Conservation (phyloP, 2,113 vertebrate genomes). For the Eupsittula cactorum region DNA sequence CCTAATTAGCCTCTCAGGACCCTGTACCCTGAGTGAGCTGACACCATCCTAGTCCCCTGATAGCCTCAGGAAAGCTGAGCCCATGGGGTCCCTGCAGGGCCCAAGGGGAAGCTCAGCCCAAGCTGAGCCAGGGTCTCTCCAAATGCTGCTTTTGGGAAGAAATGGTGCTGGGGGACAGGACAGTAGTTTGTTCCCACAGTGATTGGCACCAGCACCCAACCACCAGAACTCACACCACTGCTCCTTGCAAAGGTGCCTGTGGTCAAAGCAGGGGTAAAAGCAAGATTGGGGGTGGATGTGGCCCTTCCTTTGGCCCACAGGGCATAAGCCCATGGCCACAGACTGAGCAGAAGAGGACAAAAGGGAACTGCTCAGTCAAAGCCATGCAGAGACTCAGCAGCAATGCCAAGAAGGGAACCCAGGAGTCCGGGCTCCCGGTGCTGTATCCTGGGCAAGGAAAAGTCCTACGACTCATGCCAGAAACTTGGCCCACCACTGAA, state of each 20-base stretch:
- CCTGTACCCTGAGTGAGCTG: not conserved
- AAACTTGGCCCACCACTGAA: not conserved
- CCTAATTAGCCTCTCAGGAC: not conserved
- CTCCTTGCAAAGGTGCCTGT: not conserved
- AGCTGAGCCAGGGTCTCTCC: too few species aligned
- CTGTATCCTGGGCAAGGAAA: not conserved
- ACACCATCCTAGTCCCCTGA: not conserved
- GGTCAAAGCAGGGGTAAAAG: not conserved
- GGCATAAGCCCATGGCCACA: not conserved
- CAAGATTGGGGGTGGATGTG: not conserved
- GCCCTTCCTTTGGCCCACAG: not conserved
- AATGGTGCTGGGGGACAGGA: not conserved
- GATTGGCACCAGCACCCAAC: not conserved
- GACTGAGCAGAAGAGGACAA: not conserved
- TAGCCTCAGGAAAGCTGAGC: not conserved
- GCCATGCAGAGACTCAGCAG: not conserved
- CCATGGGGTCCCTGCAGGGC: accelerated
- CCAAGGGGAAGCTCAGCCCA: not conserved
- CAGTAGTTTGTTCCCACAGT: accelerated
- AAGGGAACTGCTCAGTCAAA: not conserved
- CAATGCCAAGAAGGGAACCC: not conserved
- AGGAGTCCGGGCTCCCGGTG: not conserved
- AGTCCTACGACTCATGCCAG: not conserved
- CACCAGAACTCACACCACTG: not conserved
- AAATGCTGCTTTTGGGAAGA: not conserved